These are phyloP conservation scores for Monomorium pharaonis DNA, from an alignment of 1,140 invertebrate species.

Conservation along the genomic window DNA sequence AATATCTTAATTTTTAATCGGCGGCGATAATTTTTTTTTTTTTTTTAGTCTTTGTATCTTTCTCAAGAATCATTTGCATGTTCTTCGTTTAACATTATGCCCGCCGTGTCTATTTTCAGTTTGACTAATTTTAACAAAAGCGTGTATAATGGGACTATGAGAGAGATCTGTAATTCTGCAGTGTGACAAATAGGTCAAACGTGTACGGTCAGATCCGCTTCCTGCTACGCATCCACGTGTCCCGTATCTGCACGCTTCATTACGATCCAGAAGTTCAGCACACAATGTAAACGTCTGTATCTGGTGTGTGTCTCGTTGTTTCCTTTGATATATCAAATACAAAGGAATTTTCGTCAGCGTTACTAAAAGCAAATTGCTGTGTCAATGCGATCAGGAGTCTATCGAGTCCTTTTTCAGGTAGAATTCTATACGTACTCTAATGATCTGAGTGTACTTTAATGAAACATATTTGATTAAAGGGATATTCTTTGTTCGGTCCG, in stretches of 20 bases:
- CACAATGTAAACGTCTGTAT: slow-evolving; percentile 22
- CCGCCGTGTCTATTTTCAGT: background rate
- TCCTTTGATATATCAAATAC: slow-evolving; percentile 34
- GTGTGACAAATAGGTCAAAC: slow-evolving; percentile 33
- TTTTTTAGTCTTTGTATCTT: no score
- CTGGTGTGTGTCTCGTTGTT: background rate
- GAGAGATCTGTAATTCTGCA: slow-evolving; percentile 20
- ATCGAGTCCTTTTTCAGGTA: background rate
- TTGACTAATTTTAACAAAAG: background rate
- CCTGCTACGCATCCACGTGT: slow-evolving; percentile 5
- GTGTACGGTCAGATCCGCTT: slow-evolving; percentile 15
- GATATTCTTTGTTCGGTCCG: no score
- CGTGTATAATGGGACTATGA: slow-evolving; percentile 11
- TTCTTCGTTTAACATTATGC: background rate
- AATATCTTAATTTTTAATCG: background rate
- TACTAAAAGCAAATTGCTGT: background rate
- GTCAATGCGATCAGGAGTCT: background rate
- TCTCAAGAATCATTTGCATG: background rate
- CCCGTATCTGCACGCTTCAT: slow-evolving; percentile 17
- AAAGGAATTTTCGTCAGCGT: slow-evolving; percentile 16
- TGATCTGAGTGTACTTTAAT: background rate
- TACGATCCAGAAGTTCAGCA: slow-evolving; percentile 32
- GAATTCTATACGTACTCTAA: background rate
- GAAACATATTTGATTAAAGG: background rate
- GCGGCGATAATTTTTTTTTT: background rate